These are phyloP conservation scores for Ochropleura leucogaster DNA, from an alignment of 2,888 invertebrate species.

Conservation along the genomic window DNA sequence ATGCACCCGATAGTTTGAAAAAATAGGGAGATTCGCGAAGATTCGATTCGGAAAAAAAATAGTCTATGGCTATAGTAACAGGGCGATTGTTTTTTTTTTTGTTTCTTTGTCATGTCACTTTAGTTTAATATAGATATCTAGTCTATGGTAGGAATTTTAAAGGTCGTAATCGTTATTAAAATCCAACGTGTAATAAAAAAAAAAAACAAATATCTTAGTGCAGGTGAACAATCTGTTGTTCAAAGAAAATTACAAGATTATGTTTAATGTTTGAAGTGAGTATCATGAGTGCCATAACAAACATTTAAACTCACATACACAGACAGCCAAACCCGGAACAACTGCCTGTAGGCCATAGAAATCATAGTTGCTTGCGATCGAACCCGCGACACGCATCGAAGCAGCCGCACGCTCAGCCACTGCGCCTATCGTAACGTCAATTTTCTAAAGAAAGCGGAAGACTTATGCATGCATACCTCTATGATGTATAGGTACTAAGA, in stretches of 20 bases:
- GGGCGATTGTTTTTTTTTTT: slow-evolving; percentile 12
- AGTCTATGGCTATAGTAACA: background rate
- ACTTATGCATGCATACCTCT: slow-evolving; percentile 17
- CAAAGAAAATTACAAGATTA: background rate
- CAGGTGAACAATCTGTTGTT: background rate
- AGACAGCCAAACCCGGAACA: no score
- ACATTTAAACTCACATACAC: no score
- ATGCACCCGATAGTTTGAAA: slow-evolving; percentile 65
- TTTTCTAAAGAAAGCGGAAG: slow-evolving; percentile 13
- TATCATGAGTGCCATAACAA: no score
- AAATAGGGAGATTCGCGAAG: slow-evolving; percentile 45
- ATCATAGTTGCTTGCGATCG: no score
- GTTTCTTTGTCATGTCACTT: background rate
- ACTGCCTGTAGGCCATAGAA: no score
- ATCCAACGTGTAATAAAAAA: background rate
- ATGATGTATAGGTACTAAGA: slow-evolving; percentile 33
- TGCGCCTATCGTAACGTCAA: no score
- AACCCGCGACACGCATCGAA: no score
- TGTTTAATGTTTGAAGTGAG: background rate
- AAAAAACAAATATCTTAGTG: background rate
- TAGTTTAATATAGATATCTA: background rate
- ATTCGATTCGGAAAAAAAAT: no score
- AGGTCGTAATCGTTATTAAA: background rate
- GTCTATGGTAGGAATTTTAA: background rate
- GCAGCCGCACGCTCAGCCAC: no score